Evolutionary conservation across 2,888 invertebrate genomes (phyloP).

Genomic region (Drosophila basisetae): DNA sequence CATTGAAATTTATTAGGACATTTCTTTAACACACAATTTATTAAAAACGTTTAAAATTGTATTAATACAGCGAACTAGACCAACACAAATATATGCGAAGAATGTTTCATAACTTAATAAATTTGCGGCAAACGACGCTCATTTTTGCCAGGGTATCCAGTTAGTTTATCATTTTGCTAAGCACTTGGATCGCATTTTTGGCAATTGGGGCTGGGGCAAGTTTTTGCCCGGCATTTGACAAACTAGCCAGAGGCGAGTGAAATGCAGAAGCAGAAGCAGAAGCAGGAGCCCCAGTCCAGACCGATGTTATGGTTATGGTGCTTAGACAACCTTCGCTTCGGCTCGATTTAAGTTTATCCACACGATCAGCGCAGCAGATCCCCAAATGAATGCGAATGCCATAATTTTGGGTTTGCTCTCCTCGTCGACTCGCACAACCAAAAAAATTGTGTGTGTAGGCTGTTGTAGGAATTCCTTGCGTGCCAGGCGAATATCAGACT

Average conservation of each 20-base stretch:
- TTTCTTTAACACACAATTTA: neutral
- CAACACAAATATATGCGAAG: neutral
- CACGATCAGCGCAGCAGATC: constrained; percentile 73
- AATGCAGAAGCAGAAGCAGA: constrained; percentile 42
- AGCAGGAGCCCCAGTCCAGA: neutral
- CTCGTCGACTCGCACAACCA: neutral
- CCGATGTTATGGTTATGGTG: constrained; percentile 45
- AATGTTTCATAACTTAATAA: neutral
- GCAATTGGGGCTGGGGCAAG: constrained; percentile 27
- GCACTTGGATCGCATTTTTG: constrained; percentile 18
- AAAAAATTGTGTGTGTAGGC: constrained; percentile 15
- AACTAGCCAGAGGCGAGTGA: constrained; percentile 72
- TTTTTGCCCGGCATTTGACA: constrained; percentile 67
- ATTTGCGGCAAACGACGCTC: neutral
- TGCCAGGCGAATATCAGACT: constrained; percentile 54
- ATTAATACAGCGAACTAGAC: neutral
- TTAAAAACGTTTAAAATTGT: neutral
- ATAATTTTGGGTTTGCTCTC: constrained; percentile 58
- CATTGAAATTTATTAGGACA: neutral
- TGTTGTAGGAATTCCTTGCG: constrained; percentile 67
- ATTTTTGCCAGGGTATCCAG: constrained; percentile 29
- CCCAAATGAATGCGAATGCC: constrained; percentile 53
- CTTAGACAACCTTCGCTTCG: constrained; percentile 48
- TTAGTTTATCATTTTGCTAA: neutral
- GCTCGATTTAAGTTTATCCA: constrained; percentile 81